Evolutionary conservation across 2,113 vertebrate genomes (phyloP).

Genomic region (Lasiurus borealis): DNA sequence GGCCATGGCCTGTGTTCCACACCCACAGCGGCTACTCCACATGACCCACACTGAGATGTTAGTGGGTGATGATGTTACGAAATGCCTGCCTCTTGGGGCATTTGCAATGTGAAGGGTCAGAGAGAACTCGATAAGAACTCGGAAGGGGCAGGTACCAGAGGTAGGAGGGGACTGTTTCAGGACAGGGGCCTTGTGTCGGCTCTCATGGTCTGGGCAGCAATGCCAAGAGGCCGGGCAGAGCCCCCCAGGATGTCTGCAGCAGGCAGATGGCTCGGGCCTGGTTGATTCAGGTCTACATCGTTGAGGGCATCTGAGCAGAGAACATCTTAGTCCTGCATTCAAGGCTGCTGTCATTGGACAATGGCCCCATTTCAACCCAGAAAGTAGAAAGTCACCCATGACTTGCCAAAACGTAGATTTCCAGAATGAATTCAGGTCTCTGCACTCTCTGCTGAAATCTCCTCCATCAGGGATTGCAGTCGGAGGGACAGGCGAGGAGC

Average conservation of each 20-base stretch:
- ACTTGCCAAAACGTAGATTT: constrained; percentile 57
- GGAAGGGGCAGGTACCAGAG: not conserved
- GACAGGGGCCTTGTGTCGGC: not conserved
- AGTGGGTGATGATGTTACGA: not conserved
- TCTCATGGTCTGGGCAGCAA: not conserved
- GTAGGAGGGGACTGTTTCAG: not conserved
- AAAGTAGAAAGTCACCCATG: constrained; percentile 53
- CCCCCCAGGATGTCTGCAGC: not conserved
- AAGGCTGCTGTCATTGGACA: not conserved
- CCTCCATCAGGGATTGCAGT: constrained; percentile 23
- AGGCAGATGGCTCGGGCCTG: constrained; percentile 23
- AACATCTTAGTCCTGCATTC: constrained; percentile 43
- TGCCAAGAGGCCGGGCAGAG: not conserved
- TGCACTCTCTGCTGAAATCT: not conserved
- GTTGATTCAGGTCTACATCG: constrained; percentile 22
- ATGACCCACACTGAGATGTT: not conserved
- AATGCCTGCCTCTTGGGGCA: not conserved
- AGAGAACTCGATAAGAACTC: not conserved
- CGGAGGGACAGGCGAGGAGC: too few species aligned
- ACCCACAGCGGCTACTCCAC: not conserved
- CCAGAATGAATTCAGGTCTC: constrained; percentile 49
- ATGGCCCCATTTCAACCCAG: constrained; percentile 59
- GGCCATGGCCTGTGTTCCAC: not conserved
- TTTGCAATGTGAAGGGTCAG: not conserved
- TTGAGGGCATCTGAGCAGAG: constrained; percentile 54